Evolutionary conservation across 2,797 vertebrate genomes (phyloP), one percentile per base, ranked within the genome.

Genomic region (Erpetoichthys calabaricus): DNA sequence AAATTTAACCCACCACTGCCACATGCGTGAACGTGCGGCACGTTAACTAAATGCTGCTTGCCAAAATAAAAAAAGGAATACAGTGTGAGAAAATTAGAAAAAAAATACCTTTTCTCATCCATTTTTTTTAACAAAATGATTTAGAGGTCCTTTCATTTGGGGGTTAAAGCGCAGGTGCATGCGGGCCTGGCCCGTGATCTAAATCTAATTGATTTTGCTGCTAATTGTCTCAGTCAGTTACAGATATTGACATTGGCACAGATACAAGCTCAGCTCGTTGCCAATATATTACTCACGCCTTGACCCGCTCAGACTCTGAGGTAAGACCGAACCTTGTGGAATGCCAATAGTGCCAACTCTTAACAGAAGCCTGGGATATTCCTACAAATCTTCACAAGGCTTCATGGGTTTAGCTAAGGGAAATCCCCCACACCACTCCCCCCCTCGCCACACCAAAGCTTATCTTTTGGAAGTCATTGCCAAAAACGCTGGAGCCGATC

Each of bases 1-100:
- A 78, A 86, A 87, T 86, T 80, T 82, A 77, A 81, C 77, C 75
- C 80, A 78, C 70, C 74, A 74, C 75, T 77, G 78, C 78, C 72
- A 79, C 80, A 25, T 25, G 25, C 25, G n/a, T 59, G 5, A 55
- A 63, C 61, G 64, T 59, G 47, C 45, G 4, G 51, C 47, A 44
- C 51, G 57, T 10, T 51, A 42, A 57, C 42, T 50, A 51, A 47
- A 45, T 44, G 45, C 45, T 6, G 25, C 25, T 50, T 10, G n/a
- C 51, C 44, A 43, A 54, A 54, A n/a, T n/a, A 6, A 53, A 5
- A 52, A 57, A 58, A 45, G 52, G 5, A 25, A 41, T 42, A 54
- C 7, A 42, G 7, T 49, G 47, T 7, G 25, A 49, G 47, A 49
- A 49, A 49, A 49, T 7, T 49, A 49, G 47, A 7, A 7, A 9